Conservation (phyloP, 2,113 vertebrate genomes). For the Solenodon paradoxus region DNA sequence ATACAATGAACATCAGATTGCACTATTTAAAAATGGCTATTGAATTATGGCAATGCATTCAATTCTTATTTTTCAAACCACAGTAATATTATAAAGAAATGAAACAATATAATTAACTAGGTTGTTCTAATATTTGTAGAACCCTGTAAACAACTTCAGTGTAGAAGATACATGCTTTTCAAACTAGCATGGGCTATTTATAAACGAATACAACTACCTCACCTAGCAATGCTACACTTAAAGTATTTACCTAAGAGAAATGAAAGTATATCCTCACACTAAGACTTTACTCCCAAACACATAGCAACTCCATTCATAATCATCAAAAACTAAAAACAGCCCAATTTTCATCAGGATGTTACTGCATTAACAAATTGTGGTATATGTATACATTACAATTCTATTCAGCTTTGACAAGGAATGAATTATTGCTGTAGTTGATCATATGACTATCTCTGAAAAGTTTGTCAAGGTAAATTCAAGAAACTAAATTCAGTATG, state of each 20-base stretch:
- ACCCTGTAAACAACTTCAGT: background rate
- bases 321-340: background rate
- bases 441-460: background rate
- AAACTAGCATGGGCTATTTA: background rate
- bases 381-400: background rate
- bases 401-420: background rate
- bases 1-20: too few species aligned
- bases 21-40: too few species aligned
- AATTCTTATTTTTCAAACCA: background rate
- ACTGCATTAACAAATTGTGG: background rate
- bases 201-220: background rate
- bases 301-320: background rate
- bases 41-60: background rate
- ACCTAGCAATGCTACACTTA: background rate
- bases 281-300: background rate
- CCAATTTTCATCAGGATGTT: background rate
- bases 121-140: background rate
- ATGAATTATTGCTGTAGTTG: background rate
- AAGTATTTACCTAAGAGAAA: background rate
- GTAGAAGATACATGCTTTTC: background rate
- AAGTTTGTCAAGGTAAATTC: background rate
- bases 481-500: background rate
- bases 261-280: background rate
- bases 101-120: background rate
- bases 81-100: background rate